Conservation (phyloP, 2,113 vertebrate species). For the Colaptes auratus region DNA sequence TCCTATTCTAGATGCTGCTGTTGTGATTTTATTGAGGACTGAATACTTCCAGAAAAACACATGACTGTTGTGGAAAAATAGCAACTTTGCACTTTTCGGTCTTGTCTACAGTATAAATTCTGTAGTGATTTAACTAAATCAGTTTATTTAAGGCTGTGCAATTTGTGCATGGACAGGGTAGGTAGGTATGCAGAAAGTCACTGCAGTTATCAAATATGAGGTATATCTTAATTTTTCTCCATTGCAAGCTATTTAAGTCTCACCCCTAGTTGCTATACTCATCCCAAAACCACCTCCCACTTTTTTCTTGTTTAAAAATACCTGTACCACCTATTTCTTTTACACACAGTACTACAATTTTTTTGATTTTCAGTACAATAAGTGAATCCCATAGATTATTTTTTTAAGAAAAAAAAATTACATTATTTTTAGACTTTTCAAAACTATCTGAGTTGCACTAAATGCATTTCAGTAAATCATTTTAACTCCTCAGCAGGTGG, state of each 20-base stretch:
- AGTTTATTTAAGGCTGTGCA: neutral
- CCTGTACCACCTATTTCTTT: neutral
- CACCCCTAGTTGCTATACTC: neutral
- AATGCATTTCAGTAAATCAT: neutral
- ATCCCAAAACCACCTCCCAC: neutral
- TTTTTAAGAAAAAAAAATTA: neutral
- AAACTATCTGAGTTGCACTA: neutral
- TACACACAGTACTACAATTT: neutral
- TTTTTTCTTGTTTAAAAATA: neutral
- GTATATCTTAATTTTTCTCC: neutral
- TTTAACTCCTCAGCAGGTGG: constrained; percentile 50
- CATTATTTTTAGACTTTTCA: neutral
- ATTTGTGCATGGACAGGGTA: neutral
- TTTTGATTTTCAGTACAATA: neutral
- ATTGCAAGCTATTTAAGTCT: neutral
- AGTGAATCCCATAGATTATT: neutral
- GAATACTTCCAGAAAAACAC: neutral
- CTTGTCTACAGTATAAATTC: neutral
- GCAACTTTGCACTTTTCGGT: neutral
- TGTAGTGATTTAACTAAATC: neutral
- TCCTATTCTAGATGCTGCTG: neutral
- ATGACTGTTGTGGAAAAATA: neutral
- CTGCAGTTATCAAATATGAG: neutral
- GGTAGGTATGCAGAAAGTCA: neutral
- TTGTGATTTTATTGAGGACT: neutral